These are phyloP conservation scores for Lithodes maja DNA, from an alignment of 2,888 invertebrate genomes.

Conservation along the genomic window DNA sequence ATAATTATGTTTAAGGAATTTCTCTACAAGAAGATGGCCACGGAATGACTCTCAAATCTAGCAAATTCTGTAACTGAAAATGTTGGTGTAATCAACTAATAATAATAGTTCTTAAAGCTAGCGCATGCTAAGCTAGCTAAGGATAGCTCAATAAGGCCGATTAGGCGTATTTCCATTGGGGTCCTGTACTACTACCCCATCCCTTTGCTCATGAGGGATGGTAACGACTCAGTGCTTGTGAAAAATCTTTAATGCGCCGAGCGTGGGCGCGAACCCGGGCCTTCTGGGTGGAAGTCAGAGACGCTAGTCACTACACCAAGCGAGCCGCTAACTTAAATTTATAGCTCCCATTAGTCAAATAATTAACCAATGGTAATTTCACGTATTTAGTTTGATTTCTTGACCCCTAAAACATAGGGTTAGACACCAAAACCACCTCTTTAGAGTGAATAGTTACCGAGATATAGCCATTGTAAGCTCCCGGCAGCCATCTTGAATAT, in stretches of 20 bases:
- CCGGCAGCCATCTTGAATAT: too few species aligned
- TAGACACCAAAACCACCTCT: background rate
- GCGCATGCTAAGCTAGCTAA: too few species aligned
- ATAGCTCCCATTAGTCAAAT: background rate
- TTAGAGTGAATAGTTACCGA: background rate
- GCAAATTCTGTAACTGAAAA: background rate
- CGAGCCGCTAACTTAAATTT: background rate
- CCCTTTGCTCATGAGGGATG: too few species aligned
- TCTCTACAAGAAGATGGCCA: slow-evolving; percentile 31
- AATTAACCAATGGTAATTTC: background rate
- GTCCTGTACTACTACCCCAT: too few species aligned
- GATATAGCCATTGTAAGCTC: background rate
- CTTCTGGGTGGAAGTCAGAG: too few species aligned
- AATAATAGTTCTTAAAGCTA: too few species aligned
- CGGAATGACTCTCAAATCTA: slow-evolving; percentile 11
- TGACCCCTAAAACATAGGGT: slow-evolving; percentile 1
- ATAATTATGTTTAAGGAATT: background rate
- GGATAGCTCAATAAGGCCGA: too few species aligned
- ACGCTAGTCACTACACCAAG: too few species aligned
- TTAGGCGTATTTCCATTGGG: too few species aligned
- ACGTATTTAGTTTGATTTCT: background rate
- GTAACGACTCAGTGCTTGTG: too few species aligned
- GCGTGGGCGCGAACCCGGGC: too few species aligned
- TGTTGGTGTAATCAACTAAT: background rate
- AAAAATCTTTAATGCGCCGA: too few species aligned